Percentiles rank a stretch among this genome's conserved stretches.
Conservation (phyloP, 2,888 invertebrate genomes). For the Pollenia labialis region DNA sequence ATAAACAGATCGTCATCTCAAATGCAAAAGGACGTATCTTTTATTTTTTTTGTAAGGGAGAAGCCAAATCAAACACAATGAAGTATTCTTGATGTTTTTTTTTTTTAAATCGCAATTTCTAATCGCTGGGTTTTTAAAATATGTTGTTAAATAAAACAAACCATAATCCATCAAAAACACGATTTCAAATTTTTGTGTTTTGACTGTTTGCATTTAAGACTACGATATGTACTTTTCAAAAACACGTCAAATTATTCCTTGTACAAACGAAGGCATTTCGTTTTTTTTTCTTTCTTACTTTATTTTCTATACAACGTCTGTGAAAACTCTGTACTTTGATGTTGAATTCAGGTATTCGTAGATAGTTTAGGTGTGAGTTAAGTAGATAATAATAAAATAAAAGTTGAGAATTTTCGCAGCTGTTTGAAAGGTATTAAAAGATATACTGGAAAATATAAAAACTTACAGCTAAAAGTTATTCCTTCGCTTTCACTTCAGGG, state of each 20-base stretch:
- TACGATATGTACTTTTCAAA: constrained; percentile 33
- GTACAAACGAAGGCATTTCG: not conserved
- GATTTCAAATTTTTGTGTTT: not conserved
- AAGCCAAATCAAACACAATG: too few relatives aligned
- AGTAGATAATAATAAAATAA: not conserved
- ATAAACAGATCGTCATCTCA: too few relatives aligned
- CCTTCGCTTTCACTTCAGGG: not conserved
- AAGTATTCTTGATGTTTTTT: not conserved
- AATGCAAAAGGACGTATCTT: too few relatives aligned
- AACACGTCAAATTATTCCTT: constrained; percentile 29
- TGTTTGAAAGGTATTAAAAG: constrained; percentile 18
- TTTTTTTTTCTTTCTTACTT: constrained; percentile 5
- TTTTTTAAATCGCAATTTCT: not conserved
- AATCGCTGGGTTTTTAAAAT: too few relatives aligned
- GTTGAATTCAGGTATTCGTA: constrained; percentile 26
- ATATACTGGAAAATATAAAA: not conserved
- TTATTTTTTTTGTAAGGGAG: too few relatives aligned
- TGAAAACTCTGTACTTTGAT: constrained; percentile 23
- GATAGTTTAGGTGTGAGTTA: not conserved
- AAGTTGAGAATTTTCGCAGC: constrained; percentile 33
- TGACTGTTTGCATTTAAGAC: not conserved
- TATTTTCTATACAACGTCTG: constrained; percentile 19
- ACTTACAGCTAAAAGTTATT: not conserved
- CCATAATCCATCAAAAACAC: too few relatives aligned
- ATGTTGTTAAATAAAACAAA: not conserved